Evolutionary conservation across 1,140 invertebrate species (phyloP).

Genomic region (Drosophila kanapiae): DNA sequence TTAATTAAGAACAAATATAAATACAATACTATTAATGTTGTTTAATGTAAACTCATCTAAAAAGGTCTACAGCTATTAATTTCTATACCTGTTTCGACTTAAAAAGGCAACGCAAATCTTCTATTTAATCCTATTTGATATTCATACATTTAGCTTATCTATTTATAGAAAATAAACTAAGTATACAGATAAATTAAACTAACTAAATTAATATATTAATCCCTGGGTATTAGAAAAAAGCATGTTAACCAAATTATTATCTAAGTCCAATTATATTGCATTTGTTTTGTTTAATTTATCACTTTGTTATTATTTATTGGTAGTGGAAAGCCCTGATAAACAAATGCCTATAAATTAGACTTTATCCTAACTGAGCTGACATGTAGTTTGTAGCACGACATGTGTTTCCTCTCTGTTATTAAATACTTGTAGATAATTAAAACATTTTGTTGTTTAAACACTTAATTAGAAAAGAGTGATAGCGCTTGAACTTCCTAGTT

Average conservation of each 20-base stretch:
- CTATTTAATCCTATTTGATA: background rate
- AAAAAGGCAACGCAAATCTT: background rate
- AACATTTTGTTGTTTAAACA: background rate
- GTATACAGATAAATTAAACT: no score
- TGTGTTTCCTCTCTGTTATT: background rate
- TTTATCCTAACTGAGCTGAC: background rate
- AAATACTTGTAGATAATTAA: background rate
- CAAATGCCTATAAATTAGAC: background rate
- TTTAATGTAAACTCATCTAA: no score
- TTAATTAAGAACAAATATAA: no score
- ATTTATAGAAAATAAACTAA: no score
- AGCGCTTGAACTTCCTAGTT: background rate
- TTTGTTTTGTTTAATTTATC: background rate
- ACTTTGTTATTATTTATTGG: slow-evolving; percentile 1
- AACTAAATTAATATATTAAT: no score
- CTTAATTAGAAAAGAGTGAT: background rate
- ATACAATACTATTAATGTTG: no score
- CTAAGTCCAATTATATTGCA: background rate
- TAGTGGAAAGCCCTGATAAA: background rate
- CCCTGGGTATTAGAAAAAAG: no score
- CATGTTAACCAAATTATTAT: background rate
- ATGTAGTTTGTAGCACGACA: background rate
- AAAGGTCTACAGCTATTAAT: background rate
- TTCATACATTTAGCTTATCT: background rate
- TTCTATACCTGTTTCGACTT: background rate